A percentile compares a stretch with the other conserved stretches of the same genome.
phyloP scores from a whole-genome alignment of 2,113 vertebrate species.

The Mugil cephalus region DNA sequence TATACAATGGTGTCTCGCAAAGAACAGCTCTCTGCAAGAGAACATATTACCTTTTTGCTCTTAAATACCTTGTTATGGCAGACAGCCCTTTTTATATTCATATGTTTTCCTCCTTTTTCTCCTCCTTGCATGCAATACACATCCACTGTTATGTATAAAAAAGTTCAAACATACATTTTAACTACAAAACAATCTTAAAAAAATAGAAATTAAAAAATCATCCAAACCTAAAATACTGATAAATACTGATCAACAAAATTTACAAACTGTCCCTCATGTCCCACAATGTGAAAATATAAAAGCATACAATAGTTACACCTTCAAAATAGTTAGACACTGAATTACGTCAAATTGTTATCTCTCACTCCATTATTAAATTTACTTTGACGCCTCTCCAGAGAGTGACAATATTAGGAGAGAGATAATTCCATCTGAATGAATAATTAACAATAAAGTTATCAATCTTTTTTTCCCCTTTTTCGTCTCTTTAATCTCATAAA shows the following conservation, averaged over 20 bases:
- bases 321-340: constrained; percentile 48
- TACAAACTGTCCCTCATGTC: not conserved
- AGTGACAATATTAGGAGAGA: constrained; percentile 74
- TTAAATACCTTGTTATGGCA: no score
- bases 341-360: constrained; percentile 66
- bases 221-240: not conserved
- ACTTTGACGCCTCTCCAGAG: constrained; percentile 69
- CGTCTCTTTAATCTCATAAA: constrained; percentile 47
- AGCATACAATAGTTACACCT: constrained; percentile 14
- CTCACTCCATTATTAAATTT: constrained; percentile 69
- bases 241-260: no score
- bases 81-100: no score
- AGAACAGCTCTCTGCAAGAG: no score
- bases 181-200: no score
- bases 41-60: no score
- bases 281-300: constrained; percentile 26
- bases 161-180: no score
- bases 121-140: no score
- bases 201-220: no score
- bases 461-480: constrained; percentile 37
- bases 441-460: constrained; percentile 76
- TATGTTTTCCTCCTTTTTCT: no score
- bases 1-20: no score
- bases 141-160: no score
- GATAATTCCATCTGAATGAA: constrained; percentile 77